Base-by-base conservation (phyloP, 1,140 invertebrate species). In the Lasioglossum baleicum region DNA sequence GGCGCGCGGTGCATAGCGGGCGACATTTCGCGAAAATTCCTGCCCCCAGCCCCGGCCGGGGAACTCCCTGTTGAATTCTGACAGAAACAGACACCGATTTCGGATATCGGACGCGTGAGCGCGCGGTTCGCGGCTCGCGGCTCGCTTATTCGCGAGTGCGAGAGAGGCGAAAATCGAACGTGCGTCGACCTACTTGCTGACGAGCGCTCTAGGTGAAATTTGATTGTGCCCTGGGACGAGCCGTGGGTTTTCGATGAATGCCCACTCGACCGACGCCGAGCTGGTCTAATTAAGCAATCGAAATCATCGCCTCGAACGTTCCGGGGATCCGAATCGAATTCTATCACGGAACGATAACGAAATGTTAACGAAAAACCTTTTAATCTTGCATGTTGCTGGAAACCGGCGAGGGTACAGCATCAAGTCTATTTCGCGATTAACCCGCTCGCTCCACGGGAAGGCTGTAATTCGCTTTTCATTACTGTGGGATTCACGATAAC, bases 101-200 rank as follows among this genome's bases (percentile, higher is more conserved):
- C 40, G 65, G n/a, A 22, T 66, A 48, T 66, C 65, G 42, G 42
- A 26, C 7, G 35, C 61, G 61, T 15, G 61, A 8, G 56, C 56
- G 56, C 35, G 35, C 35, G 35, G 5, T 5, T 35, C 35, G 35
- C 35, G 26, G 5, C 35, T 35, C 35, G 35, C 35, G 26, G 5
- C 35, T 35, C 35, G 35, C 35, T 35, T 35, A 5, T 5, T 2
- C 13, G 51, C 15, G 51, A 53, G 51, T 5, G 44, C 64, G 65
- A 66, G 65, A 48, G 65, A 66, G n/a, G 65, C 65, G 65, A 44
- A 66, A 66, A 48, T 69, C 67, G 67, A 53, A 56, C 48, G 67
- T 69, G 67, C 67, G 51, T 56, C 51, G 67, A 69, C 67, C 67
- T 69, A 69, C 51, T 69, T 69, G 67, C 67, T 56, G 67, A 69